Evolutionary conservation across 1,140 invertebrate species (phyloP), one percentile per base, ranked within the genome.

Genomic region (Drosophila orena): DNA sequence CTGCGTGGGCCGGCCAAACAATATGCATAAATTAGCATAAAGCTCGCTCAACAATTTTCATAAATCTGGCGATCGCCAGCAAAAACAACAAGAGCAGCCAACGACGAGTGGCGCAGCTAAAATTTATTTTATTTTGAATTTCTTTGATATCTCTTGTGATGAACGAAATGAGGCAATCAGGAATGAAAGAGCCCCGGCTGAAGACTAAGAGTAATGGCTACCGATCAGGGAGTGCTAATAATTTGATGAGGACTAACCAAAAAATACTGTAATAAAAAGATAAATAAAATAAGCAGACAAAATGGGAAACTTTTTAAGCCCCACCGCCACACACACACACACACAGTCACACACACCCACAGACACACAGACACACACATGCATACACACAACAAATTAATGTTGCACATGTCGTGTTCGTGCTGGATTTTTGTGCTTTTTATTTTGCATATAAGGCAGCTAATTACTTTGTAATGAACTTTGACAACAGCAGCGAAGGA

Each of bases 401-500:
- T 86, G 83, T 88, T 88, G 83, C 83, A 86, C 74, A 75, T 81
- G 81, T 80, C 64, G 43, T 57, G 53, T 70, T 73, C 75, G 79
- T 74, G 79, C 72, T 57, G 24, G 61, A 59, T 62, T 60, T 72
- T 65, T 58, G 34, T 44, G 17, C 27, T 69, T 65, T 61, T 65
- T 61, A 50, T 71, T 75, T 76, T 81, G 73, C 69, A 81, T 81
- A 78, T 81, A 68, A 68, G 75, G 62, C 65, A 46, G 79, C 77
- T 89, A 89, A 89, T 89, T 89, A 89, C 85, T 89, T 90, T 84
- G 84, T 84, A 89, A 89, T 89, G 84, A 89, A 89, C 80, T 90
- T 89, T 76, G 77, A 84, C 84, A 89, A 89, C 56, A 81, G 37
- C 22, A 14, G 5, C 24, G 47, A 46, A 37, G 30, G 30, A 30